Evolutionary conservation across 2,113 vertebrate species (phyloP).

Genomic region (Verasper variegatus): DNA sequence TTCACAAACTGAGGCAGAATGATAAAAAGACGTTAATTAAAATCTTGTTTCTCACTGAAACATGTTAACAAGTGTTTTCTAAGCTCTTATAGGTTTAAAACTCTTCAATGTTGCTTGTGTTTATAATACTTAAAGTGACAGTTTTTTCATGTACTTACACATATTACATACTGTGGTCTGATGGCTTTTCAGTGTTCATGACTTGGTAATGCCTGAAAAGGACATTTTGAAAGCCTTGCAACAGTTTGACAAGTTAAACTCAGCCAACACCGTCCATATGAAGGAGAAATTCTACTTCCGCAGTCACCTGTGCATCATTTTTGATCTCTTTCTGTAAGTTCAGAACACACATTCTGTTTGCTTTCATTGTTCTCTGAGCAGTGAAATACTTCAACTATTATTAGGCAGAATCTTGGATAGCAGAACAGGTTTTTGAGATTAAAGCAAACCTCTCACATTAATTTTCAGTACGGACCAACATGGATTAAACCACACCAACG

Average conservation of each 20-base stretch:
- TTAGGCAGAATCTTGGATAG: neutral
- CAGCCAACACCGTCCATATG: slow-evolving; percentile 23
- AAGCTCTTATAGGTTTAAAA: too few relatives aligned
- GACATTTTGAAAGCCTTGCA: slow-evolving; percentile 12
- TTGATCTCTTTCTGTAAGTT: slow-evolving; percentile 23
- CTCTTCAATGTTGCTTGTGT: too few relatives aligned
- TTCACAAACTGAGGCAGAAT: neutral
- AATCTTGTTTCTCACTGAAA: too few relatives aligned
- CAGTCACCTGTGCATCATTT: slow-evolving; percentile 31
- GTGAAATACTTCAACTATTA: neutral
- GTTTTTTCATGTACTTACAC: too few relatives aligned
- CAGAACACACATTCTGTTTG: neutral
- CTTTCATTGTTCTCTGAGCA: too few relatives aligned
- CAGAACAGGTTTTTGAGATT: neutral
- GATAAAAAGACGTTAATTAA: neutral
- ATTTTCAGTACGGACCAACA: neutral
- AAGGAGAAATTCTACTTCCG: slow-evolving; percentile 26
- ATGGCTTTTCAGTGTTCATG: slow-evolving; percentile 15
- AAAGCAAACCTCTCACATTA: neutral
- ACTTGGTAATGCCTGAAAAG: slow-evolving; percentile 9
- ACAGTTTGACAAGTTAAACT: slow-evolving; percentile 13
- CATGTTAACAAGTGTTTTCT: too few relatives aligned
- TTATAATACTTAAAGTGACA: too few relatives aligned
- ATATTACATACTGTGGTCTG: neutral
- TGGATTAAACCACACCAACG: neutral